Conservation (phyloP, 1,140 invertebrate species). For the Penaeus vannamei region DNA sequence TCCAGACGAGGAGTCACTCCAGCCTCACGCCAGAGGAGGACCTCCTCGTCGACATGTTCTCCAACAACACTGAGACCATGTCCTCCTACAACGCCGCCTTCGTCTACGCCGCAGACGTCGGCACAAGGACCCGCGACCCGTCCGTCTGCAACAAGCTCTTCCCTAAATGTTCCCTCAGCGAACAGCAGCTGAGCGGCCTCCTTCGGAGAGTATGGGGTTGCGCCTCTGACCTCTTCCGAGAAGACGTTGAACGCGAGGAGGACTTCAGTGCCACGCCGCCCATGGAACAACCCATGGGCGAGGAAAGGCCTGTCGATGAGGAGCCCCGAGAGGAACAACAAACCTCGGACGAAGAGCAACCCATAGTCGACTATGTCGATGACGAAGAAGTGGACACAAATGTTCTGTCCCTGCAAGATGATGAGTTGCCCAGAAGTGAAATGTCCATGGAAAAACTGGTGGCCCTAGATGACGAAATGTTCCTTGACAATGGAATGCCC, state of each 20-base stretch:
- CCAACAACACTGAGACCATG: background rate
- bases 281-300: too few relatives aligned
- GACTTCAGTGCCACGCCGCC: too few relatives aligned
- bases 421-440: too few relatives aligned
- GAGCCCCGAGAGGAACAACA: too few relatives aligned
- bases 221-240: background rate
- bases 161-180: slow-evolving; percentile 24
- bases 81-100: slow-evolving; percentile 45
- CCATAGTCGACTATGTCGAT: too few relatives aligned
- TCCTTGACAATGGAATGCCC: too few relatives aligned
- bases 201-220: slow-evolving; percentile 42
- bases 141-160: slow-evolving; percentile 37
- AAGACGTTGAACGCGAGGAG: background rate
- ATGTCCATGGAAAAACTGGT: too few relatives aligned
- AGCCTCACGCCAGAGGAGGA: slow-evolving; percentile 17
- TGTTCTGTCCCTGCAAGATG: too few relatives aligned
- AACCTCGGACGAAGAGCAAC: too few relatives aligned
- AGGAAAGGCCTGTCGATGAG: too few relatives aligned
- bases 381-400: too few relatives aligned
- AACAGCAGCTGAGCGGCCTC: slow-evolving; percentile 7
- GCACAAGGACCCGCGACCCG: slow-evolving; percentile 24
- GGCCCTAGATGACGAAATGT: too few relatives aligned
- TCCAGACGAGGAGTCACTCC: background rate
- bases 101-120: slow-evolving; percentile 34
- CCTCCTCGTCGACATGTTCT: slow-evolving; percentile 42